Base-by-base conservation (phyloP, 2,888 invertebrate genomes). In the Copidosoma aretas region DNA sequence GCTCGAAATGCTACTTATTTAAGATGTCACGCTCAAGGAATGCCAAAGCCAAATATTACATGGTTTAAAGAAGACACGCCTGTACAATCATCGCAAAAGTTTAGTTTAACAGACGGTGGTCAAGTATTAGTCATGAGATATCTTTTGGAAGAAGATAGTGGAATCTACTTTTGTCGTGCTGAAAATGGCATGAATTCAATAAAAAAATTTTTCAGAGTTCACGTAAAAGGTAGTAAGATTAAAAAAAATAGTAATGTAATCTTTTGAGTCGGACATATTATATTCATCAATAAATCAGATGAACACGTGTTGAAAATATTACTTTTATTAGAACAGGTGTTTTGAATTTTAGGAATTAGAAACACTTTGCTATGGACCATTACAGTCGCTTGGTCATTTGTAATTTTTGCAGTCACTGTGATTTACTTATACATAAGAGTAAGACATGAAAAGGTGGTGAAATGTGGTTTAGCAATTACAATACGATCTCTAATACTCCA, bases 31-130 rank as follows among this genome's bases (percentile, higher is more conserved):
- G 77, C 75, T 4, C 66, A 60, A 24, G 82, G 82, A 62, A 77
- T 78, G 75, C 83, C 83, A 1, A 86, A 85, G 59, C 92, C 93
- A 0, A 80, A 73, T 0, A 86, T 93, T 1, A 82, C 80, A 0
- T 94, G 94, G 94, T 88, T 84, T 73, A 92, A 91, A 87, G 77
- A 83, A 71, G 75, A 77, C 5, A 67, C 70, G 17, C 53, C 66
- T 21, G 64, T 84, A 14, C 68, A 68, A 60, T 67, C 68, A n/a
- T 80, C 77, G 1, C 72, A 74, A 46, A 73, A 75, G 43, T 78
- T 84, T 10, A 58, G 71, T 12, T 57, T 71, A 1, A n/a, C 22
- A 0, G 74, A 83, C 24, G 70, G 80, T 21, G 81, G 82, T 65
- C 84, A 84, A 73, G 81, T 79, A 64, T 77, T 92, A 72, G 82